These are phyloP conservation scores for Drosophila parvula DNA, from an alignment of 1,140 invertebrate species.

Conservation along the genomic window DNA sequence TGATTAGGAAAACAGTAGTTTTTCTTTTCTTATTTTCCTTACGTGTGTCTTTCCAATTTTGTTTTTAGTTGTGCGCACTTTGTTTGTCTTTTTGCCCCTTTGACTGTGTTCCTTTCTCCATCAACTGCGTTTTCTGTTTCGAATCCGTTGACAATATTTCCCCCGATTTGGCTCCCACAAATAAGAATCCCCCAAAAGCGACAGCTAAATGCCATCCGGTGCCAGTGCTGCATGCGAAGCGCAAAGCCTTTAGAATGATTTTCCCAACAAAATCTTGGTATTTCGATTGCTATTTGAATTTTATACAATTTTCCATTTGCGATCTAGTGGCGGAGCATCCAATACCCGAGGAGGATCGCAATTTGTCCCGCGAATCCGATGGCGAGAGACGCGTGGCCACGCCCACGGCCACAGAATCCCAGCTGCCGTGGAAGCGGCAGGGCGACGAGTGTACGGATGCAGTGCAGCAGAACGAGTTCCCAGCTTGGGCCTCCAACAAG, in stretches of 20 bases:
- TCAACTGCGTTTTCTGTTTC: constrained; percentile 36
- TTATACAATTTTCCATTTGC: constrained; percentile 15
- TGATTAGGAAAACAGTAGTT: constrained; percentile 1
- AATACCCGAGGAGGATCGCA: constrained; percentile 81
- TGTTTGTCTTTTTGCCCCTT: constrained; percentile 49
- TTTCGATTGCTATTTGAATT: constrained; percentile 2
- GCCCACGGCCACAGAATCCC: constrained; percentile 92
- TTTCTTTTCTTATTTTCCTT: constrained; percentile 12
- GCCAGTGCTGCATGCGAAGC: constrained; percentile 29
- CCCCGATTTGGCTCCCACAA: constrained; percentile 18
- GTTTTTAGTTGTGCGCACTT: constrained; percentile 56
- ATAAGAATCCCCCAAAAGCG: constrained; percentile 1
- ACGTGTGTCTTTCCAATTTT: constrained; percentile 14
- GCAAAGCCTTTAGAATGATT: constrained; percentile 27
- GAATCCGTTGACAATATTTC: constrained; percentile 25
- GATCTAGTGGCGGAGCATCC: constrained; percentile 76
- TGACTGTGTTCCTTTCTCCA: constrained; percentile 38
- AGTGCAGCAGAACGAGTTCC: constrained; percentile 95
- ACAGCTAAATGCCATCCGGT: constrained; percentile 23
- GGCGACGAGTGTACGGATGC: constrained; percentile 88
- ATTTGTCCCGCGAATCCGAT: constrained; percentile 79
- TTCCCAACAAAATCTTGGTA: neutral
- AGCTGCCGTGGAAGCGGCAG: constrained; percentile 95
- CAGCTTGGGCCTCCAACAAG: constrained; percentile 95
- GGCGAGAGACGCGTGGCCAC: constrained; percentile 88